Conservation (phyloP, 2,888 invertebrate genomes). For the Allophyes oxyacanthae region DNA sequence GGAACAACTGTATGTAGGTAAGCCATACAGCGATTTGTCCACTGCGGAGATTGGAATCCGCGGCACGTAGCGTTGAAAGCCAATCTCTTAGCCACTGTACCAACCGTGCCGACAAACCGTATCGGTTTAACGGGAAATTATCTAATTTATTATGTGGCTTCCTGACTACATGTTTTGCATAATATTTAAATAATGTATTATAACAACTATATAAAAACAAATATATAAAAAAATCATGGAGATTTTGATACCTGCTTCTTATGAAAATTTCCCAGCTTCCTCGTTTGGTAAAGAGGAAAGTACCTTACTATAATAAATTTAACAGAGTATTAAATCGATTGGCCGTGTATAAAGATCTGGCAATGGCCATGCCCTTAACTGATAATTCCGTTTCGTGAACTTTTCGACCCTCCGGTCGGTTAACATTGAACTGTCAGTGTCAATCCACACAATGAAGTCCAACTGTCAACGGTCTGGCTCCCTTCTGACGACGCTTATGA, state of each 20-base stretch:
- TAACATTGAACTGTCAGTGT: conserved; percentile 64
- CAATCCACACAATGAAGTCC: conserved; percentile 32
- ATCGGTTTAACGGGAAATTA: conserved; percentile 6
- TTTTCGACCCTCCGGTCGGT: conserved; percentile 58
- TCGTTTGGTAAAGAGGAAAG: background rate
- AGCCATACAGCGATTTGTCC: too few relatives aligned
- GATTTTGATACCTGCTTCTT: too few relatives aligned
- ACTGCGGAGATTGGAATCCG: too few relatives aligned
- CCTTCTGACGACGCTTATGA: conserved; percentile 21
- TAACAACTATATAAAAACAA: too few relatives aligned
- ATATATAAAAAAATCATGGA: too few relatives aligned
- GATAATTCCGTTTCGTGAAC: conserved; percentile 52
- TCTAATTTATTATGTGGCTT: conserved; percentile 17
- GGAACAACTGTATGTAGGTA: too few relatives aligned
- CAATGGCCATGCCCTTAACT: conserved; percentile 58
- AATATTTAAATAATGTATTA: too few relatives aligned
- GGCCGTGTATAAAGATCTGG: conserved; percentile 37
- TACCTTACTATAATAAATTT: background rate
- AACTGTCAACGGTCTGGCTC: conserved; percentile 23
- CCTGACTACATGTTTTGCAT: conserved; percentile 3
- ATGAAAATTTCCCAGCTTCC: too few relatives aligned
- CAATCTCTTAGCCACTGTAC: too few relatives aligned
- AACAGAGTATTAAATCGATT: conserved; percentile 12
- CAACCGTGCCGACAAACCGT: too few relatives aligned
- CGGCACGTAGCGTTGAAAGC: too few relatives aligned